phyloP scores from a whole-genome alignment of 2,888 invertebrate species.

The Linnaemya tessellans region DNA sequence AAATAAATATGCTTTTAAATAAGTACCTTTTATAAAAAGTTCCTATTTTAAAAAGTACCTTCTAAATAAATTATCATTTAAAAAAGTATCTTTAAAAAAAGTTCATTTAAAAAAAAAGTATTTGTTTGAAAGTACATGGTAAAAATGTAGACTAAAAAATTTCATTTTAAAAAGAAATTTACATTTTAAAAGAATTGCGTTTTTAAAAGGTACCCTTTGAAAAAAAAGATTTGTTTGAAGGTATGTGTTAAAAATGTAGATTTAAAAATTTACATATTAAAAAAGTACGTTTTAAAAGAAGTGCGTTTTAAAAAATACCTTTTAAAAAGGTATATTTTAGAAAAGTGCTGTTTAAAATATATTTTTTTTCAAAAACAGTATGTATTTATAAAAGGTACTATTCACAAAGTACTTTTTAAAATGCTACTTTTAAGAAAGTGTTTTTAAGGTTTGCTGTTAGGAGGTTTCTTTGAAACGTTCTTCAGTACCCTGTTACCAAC shows the following conservation, averaged over 20 bases:
- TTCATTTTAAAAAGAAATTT: neutral
- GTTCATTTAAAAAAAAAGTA: neutral
- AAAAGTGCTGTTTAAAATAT: neutral
- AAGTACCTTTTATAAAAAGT: neutral
- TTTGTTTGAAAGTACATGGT: too few relatives aligned
- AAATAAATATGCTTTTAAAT: too few relatives aligned
- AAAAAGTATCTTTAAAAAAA: neutral
- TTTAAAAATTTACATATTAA: too few relatives aligned
- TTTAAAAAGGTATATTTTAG: neutral
- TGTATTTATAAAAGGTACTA: neutral
- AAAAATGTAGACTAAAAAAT: too few relatives aligned
- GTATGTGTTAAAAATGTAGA: too few relatives aligned
- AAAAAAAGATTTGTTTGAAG: too few relatives aligned
- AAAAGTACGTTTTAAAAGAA: neutral
- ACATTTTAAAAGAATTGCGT: neutral
- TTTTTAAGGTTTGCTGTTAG: too few relatives aligned
- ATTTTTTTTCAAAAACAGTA: neutral
- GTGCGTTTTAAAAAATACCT: too few relatives aligned
- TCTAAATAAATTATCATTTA: neutral
- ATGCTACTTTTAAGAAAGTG: neutral
- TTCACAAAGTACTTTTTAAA: neutral
- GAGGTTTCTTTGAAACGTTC: too few relatives aligned
- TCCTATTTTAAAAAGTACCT: neutral
- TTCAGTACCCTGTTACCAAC: too few relatives aligned
- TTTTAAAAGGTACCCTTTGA: too few relatives aligned